phyloP scores from a whole-genome alignment of 2,113 vertebrate genomes.

The Chelonoidis abingdonii region DNA sequence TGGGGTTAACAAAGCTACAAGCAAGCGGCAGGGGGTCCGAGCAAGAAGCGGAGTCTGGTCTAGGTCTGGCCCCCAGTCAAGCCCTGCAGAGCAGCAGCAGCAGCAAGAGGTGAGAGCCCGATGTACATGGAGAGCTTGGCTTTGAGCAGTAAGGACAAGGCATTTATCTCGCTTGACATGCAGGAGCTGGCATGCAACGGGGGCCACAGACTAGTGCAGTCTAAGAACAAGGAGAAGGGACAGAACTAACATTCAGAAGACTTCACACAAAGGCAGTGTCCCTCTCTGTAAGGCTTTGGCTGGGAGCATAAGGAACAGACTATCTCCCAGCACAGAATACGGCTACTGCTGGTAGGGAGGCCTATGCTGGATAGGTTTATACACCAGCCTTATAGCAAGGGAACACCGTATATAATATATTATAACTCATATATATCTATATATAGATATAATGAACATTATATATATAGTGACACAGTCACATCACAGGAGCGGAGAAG shows the following conservation, averaged over 20 bases:
- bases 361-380: conserved; percentile 11
- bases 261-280: conserved; percentile 54
- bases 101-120: conserved; percentile 10
- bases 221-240: conserved; percentile 7
- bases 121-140: background rate
- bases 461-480: conserved; percentile 60
- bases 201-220: conserved; percentile 22
- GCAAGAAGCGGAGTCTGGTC: conserved; percentile 48
- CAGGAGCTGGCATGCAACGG: conserved; percentile 59
- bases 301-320: background rate
- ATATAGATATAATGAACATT: conserved; percentile 21
- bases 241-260: conserved; percentile 23
- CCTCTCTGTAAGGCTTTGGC: conserved; percentile 66
- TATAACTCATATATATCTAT: conserved; percentile 7
- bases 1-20: conserved; percentile 46
- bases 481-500: conserved; percentile 77
- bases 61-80: conserved; percentile 37
- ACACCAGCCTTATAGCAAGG: conserved; percentile 67
- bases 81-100: conserved; percentile 37
- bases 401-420: conserved; percentile 11
- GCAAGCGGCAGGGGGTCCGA: conserved; percentile 62
- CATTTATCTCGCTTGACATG: conserved; percentile 40
- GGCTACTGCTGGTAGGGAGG: conserved; percentile 9
- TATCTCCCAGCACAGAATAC: background rate
- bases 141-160: conserved; percentile 12